phyloP scores from a whole-genome alignment of 2,888 invertebrate species.

The Caenorhabditis sp. region DNA sequence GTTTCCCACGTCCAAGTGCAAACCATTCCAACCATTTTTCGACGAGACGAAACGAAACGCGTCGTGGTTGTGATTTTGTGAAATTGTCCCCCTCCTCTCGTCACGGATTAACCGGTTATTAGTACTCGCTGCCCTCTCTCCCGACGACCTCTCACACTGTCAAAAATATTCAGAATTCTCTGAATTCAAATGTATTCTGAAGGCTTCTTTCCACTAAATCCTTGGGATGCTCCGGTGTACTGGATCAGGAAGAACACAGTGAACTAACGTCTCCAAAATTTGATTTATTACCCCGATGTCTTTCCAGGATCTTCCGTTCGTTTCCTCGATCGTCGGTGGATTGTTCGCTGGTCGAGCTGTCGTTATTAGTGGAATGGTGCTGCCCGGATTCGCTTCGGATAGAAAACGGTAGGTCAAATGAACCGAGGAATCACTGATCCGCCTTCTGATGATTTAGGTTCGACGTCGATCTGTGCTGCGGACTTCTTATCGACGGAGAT shows the following conservation, averaged over 20 bases:
- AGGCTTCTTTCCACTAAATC: constrained; percentile 49
- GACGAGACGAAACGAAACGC: constrained; percentile 16
- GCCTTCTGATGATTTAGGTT: constrained; percentile 64
- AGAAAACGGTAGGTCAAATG: constrained; percentile 38
- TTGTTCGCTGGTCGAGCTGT: constrained; percentile 77
- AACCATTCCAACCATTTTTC: not conserved
- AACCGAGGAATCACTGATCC: too few relatives aligned
- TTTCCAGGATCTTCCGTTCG: constrained; percentile 76
- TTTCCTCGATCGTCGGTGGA: constrained; percentile 77
- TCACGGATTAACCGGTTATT: constrained; percentile 57
- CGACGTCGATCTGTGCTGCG: constrained; percentile 80
- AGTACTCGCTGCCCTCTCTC: not conserved
- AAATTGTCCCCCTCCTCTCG: constrained; percentile 10
- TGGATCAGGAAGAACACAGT: constrained; percentile 63
- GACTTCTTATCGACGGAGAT: constrained; percentile 78
- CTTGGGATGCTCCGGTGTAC: constrained; percentile 58
- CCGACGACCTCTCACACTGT: constrained; percentile 37
- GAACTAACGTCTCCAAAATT: too few relatives aligned
- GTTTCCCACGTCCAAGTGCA: too few relatives aligned
- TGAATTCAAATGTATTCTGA: constrained; percentile 47
- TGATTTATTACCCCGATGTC: too few relatives aligned
- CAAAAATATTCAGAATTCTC: not conserved
- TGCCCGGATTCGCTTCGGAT: constrained; percentile 70
- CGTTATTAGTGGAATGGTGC: constrained; percentile 74
- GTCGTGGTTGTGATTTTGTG: not conserved